Evolutionary conservation across 2,113 vertebrate species (phyloP), one percentile per base, ranked within the genome.

Genomic region (Misgurnus anguillicaudatus): DNA sequence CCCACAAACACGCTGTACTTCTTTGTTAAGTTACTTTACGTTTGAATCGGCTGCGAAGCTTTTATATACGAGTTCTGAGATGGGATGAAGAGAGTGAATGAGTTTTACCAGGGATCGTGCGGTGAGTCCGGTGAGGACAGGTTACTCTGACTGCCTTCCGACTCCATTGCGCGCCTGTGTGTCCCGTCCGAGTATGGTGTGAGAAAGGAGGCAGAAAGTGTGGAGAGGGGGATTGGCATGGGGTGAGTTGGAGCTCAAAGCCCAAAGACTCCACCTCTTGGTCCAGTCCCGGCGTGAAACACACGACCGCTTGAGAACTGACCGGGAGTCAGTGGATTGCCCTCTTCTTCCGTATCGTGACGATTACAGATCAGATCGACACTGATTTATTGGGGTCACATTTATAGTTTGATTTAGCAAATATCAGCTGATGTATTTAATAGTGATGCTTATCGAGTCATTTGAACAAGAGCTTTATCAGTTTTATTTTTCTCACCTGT

Each of bases 131-230:
- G 89, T 88, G 93, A 91, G 93, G 95, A 94, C 94, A 95, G 93
- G 92, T 94, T 95, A 90, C 92, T 95, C 94, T 96, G 96, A 94
- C 95, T 95, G 91, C 94, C 95, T 92, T 97, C 96, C 89, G 95
- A 95, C 91, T 98, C 96, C 96, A 97, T 97, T 93, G 91, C 91
- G 92, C 88, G 90, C 60, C 78, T 77, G 78, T 84, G 86, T 51
- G 67, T 80, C 85, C 85, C 60, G 86, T 88, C 87, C 88, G 87
- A 86, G 82, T 87, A 38, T 63, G 72, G 77, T 42, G 78, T 57
- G 69, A 55, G 77, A 78, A 81, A 79, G 78, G 79, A 75, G 62
- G 65, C 70, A 85, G 73, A 75, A 57, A 74, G 82, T 81, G 78
- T 73, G 71, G 41, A 57, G 79, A 75, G 82, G 73, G 78, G 63